Evolutionary conservation across 92 coral and sea anemone genomes (phyloP), one percentile per base, ranked within the genome.

Genomic region (Montipora capitata): DNA sequence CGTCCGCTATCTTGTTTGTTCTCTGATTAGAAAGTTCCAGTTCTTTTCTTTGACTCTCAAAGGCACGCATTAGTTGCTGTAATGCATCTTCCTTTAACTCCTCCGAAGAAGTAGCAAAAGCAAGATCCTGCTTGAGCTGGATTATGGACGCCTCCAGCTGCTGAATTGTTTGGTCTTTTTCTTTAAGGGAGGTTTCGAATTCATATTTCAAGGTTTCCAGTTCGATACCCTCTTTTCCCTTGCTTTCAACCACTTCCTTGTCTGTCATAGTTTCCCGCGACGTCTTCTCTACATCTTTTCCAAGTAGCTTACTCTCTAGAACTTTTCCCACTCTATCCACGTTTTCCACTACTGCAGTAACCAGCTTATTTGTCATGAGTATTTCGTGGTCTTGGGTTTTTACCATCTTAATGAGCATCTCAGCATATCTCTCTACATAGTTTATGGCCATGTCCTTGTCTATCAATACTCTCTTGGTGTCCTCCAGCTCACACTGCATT

Each of bases 371-470:
- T 64, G 44, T 78, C 59, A 63, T 40, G 2, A 17, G 72, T 10
- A 62, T 63, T 48, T 78, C 72, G 35, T 3, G 10, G 59, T 62
- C 58, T 4, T 42, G 64, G 0, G n/a, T 17, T 62, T 51, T 44
- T 44, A 69, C 56, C 4, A 69, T 42, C 40, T 17, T 62, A 11
- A 65, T 43, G n/a, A 78, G 41, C 83, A 63, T 8, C 72, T 42
- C 42, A 11, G 72, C 41, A 6, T 78, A 59, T 43, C 61, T 44
- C 58, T 78, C 72, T 10, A 52, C 12, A 7, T 64, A 16, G 18
- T 78, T 42, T 63, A 78, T 63, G 11, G 83, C 72, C 43, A 17
- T 56, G 38, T 52, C 4, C 69, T 62, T 78, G 3, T 78, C 83
- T 12, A 61, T 42, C 12, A 78, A 44, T 7, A 4, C 42, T 78